Evolutionary conservation across 2,797 vertebrate species (phyloP), one percentile per base, ranked within the genome.

Genomic region (Naso thynnoides): DNA sequence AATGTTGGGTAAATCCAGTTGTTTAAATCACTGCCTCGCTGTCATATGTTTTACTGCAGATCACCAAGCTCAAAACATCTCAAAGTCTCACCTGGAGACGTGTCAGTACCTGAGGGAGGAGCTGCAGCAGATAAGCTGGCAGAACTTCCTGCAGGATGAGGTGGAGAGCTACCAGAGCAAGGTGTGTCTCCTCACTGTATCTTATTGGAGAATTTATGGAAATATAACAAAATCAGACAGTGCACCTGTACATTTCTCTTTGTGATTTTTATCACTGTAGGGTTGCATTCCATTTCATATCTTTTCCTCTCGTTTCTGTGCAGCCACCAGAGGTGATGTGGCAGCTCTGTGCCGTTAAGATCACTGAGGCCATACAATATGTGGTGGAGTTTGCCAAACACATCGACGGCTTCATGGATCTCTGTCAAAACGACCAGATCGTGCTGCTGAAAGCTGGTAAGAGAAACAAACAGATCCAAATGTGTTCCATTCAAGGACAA

Each of bases 331-430:
- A 98, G 88, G 94, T 96, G 77, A 98, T 98, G 97, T 98, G 97
- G 97, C 97, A 98, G 86, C 90, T 98, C 49, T 98, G 97, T 45
- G 96, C 97, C 45, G 93, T 97, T 66, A 98, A 98, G 94, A 95
- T 98, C 75, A 98, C 97, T 2, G 97, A 98, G 94, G 97, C 97
- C 52, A 96, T 98, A 69, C 97, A 98, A 93, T 97, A 98, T 19
- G 97, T 97, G 91, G 97, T 98, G 91, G 97, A 98, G 93, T 98
- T 98, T 78, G 97, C 97, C 93, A 98, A 98, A 87, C 96, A 96
- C 84, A 97, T 97, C 56, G 96, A 98, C 76, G 97, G 97, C 84
- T 98, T 98, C 91, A 97, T 98, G 97, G 96, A 97, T 74, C 94
- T 98, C 86, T 97, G 97, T 95, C 97, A 98, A 89, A 98, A 98